Evolutionary conservation across 2,888 invertebrate genomes (phyloP).

Genomic region (Sialis fuliginosa): DNA sequence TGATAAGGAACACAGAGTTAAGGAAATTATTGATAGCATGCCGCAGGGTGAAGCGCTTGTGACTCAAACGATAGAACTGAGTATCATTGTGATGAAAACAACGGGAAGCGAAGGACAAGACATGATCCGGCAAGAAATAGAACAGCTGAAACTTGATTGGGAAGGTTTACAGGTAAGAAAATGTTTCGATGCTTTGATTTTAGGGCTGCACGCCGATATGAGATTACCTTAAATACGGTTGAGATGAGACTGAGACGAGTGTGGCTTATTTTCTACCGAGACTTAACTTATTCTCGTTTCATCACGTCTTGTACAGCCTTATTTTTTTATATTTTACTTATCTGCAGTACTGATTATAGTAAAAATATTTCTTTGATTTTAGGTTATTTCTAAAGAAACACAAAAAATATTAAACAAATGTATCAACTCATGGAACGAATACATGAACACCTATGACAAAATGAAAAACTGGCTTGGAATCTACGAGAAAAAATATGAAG

Average conservation of each 20-base stretch:
- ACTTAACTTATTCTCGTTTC: too few species aligned
- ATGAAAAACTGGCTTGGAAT: slow-evolving; percentile 61
- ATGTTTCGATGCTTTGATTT: too few species aligned
- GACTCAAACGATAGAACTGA: slow-evolving; percentile 52
- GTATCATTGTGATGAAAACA: slow-evolving; percentile 54
- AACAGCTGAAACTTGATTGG: slow-evolving; percentile 66
- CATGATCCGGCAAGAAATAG: slow-evolving; percentile 60
- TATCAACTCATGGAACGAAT: slow-evolving; percentile 65
- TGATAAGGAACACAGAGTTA: slow-evolving; percentile 57
- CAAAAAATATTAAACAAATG: slow-evolving; percentile 59
- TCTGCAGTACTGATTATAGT: too few species aligned
- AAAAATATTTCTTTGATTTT: too few species aligned
- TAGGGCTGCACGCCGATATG: too few species aligned
- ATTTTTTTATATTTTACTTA: too few species aligned
- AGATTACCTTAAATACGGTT: too few species aligned
- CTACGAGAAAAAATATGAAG: slow-evolving; percentile 43
- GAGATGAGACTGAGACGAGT: too few species aligned
- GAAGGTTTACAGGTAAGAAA: slow-evolving; percentile 42
- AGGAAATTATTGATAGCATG: slow-evolving; percentile 46
- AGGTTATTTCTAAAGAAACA: slow-evolving; percentile 53
- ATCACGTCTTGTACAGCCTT: too few species aligned
- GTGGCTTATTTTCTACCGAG: too few species aligned
- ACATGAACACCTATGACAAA: slow-evolving; percentile 49
- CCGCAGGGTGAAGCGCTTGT: slow-evolving; percentile 57
- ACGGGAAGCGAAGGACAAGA: slow-evolving; percentile 75